phyloP scores from a whole-genome alignment of 2,888 invertebrate species.

The Cheilosia vulpina region DNA sequence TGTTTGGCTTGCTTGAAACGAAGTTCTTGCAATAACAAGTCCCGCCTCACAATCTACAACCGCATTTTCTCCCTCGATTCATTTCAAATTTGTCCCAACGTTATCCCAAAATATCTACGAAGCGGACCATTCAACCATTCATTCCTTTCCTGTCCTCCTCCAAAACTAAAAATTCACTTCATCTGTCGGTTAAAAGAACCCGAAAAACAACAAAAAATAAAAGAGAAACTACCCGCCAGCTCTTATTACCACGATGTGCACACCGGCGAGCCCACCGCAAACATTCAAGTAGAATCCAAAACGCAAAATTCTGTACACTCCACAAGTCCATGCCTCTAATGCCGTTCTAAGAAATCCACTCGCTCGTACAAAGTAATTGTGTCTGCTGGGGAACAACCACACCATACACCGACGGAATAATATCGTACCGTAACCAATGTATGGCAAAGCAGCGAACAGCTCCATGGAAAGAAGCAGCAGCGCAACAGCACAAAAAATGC shows the following conservation, averaged over 20 bases:
- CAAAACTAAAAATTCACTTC: background rate
- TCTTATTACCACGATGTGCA: slow-evolving; percentile 52
- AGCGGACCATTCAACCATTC: background rate
- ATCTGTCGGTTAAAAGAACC: background rate
- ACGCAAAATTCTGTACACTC: slow-evolving; percentile 18
- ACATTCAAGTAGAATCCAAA: slow-evolving; percentile 10
- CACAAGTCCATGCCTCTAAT: slow-evolving; percentile 26
- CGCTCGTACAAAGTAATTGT: slow-evolving; percentile 15
- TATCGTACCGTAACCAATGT: slow-evolving; percentile 36
- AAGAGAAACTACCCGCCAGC: slow-evolving; percentile 27
- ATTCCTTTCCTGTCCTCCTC: background rate
- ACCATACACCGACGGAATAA: slow-evolving; percentile 34
- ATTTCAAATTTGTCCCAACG: too few relatives aligned
- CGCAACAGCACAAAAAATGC: background rate
- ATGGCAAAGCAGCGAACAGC: slow-evolving; percentile 15
- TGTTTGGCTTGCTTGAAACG: too few relatives aligned
- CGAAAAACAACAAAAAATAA: background rate
- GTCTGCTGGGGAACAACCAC: slow-evolving; percentile 22
- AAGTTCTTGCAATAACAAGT: too few relatives aligned
- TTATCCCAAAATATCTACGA: too few relatives aligned
- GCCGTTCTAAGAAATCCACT: slow-evolving; percentile 59
- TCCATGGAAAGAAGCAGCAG: slow-evolving; percentile 9
- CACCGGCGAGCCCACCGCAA: background rate
- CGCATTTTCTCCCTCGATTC: too few relatives aligned
- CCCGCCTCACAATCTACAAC: too few relatives aligned